phyloP scores from a whole-genome alignment of 2,113 vertebrate genomes.

The Martes martes region DNA sequence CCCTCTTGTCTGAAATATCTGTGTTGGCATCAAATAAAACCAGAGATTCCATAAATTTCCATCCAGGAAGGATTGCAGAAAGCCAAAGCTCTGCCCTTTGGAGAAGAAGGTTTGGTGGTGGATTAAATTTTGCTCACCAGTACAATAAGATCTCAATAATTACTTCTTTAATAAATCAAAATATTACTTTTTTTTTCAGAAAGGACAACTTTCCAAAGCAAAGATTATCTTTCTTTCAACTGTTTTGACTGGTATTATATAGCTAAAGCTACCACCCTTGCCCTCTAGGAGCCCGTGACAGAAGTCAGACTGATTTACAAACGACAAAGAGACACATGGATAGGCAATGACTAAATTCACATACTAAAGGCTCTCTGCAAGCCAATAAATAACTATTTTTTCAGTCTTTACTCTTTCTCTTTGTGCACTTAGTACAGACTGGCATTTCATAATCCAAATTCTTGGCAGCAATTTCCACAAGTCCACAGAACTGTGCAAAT shows the following conservation, averaged over 20 bases:
- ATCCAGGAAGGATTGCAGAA: not conserved
- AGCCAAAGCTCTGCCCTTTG: not conserved
- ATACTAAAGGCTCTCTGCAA: not conserved
- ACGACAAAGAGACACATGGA: not conserved
- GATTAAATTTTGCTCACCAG: conserved; percentile 2
- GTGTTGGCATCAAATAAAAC: not conserved
- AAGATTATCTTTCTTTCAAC: not conserved
- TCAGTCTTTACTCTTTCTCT: not conserved
- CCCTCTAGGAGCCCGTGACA: not conserved
- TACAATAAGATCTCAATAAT: not conserved
- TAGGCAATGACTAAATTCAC: not conserved
- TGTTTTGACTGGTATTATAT: not conserved
- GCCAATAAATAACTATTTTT: not conserved
- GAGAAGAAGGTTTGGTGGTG: not conserved
- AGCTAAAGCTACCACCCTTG: not conserved
- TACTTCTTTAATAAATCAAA: conserved; percentile 10
- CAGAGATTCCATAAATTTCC: not conserved
- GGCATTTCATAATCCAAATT: conserved; percentile 31
- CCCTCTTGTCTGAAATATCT: not conserved
- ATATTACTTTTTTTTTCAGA: conserved; percentile 19
- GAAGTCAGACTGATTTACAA: not conserved
- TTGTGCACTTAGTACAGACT: not conserved
- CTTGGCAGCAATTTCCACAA: not conserved
- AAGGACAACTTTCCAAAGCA: not conserved
- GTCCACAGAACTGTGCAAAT: not conserved